Base-by-base conservation (phyloP, 1,140 invertebrate species). In the Chymomyza costata region DNA sequence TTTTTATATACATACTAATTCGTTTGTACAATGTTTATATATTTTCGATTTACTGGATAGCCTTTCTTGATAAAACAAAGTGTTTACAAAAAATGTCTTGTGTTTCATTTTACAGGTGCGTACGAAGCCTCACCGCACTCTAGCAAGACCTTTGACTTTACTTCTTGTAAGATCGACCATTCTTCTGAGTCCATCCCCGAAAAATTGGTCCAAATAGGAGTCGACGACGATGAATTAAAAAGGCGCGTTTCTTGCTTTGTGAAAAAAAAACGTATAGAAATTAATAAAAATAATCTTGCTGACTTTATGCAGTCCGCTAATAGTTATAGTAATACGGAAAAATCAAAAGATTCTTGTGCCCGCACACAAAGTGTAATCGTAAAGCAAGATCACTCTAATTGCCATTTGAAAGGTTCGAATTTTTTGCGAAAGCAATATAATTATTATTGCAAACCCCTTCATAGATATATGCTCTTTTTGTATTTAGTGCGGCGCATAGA, bases 351-450 rank as follows among this genome's bases (percentile, higher is more conserved):
- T 60, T 85, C 82, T 65, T 92, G 91, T 86, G 91, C 92, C 3
- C 86, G 92, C 68, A 88, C 91, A 14, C 89, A 92, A 85, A 90
- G 91, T n/a, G 86, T 89, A 19, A 86, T 92, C 54, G 69, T 89
- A 30, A 88, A 89, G 61, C 85, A 88, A 43, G 90, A 91, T 65
- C 89, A 90, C 74, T 90, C 89, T 0, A 93, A 90, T 86, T 89
- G 90, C 73, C 91, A 92, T 82, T 86, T 93, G 13, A 90, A 89
- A 90, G 90, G 91, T 92, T 86, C 25, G n/a, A 7, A 8, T 38
- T 41, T 28, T 28, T n/a, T 11, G 11, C 19, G n/a, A 7, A n/a
- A n/a, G n/a, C n/a, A n/a, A 32, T 13, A 16, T 6, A 8, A 10
- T 19, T 16, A 11, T 6, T 7, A 17, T n/a, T 7, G n/a, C 19